phyloP scores from a whole-genome alignment of 2,113 vertebrate species.

The Python bivittatus region DNA sequence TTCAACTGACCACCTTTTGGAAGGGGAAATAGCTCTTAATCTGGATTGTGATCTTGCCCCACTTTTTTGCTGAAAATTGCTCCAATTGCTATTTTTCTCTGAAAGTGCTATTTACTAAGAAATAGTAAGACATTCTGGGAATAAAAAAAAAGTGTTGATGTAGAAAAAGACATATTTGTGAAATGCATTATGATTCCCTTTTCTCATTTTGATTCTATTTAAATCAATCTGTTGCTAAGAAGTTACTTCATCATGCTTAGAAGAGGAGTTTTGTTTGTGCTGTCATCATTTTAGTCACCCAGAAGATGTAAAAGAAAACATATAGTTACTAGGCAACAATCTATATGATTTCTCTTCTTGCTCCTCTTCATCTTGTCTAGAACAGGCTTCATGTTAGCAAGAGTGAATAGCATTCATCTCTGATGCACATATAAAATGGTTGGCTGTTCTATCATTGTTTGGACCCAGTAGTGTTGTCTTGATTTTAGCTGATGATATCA shows the following conservation, averaged over 20 bases:
- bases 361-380: background rate
- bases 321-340: background rate
- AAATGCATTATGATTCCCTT: background rate
- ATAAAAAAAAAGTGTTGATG: background rate
- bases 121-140: background rate
- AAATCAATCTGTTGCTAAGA: background rate
- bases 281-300: background rate
- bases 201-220: background rate
- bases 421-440: background rate
- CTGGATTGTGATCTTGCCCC: background rate
- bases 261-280: background rate
- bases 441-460: background rate
- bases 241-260: background rate
- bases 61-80: background rate
- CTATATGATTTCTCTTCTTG: background rate
- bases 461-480: background rate
- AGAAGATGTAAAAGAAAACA: background rate
- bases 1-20: background rate
- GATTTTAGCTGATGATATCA: constrained; percentile 4
- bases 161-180: background rate
- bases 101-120: background rate
- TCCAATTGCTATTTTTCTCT: background rate
- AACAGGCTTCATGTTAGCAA: background rate
- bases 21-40: background rate
- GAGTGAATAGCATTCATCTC: background rate